phyloP scores from a whole-genome alignment of 2,797 vertebrate genomes.

The Poeciliopsis gracilis region DNA sequence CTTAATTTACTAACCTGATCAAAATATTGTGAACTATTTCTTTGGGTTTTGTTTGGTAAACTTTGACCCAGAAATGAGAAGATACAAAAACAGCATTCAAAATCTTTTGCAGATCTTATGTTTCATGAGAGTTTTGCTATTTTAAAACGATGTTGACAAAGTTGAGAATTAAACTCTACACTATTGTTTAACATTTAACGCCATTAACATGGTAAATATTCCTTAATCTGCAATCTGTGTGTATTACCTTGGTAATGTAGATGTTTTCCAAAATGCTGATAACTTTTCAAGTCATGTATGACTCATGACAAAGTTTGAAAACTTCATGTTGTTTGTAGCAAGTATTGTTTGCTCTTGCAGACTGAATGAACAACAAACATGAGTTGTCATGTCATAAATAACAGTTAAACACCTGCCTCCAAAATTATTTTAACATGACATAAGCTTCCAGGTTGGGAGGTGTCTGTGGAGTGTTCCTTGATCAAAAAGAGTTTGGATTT shows the following conservation, averaged over 20 bases:
- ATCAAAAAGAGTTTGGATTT: neutral
- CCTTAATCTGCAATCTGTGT: neutral
- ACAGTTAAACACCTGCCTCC: neutral
- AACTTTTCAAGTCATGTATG: neutral
- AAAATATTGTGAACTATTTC: neutral
- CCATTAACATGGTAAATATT: neutral
- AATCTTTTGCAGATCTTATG: neutral
- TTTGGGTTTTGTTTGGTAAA: neutral
- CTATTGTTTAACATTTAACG: neutral
- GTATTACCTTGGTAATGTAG: neutral
- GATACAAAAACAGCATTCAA: neutral
- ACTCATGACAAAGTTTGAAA: neutral
- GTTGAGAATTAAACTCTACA: neutral
- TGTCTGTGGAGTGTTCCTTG: neutral
- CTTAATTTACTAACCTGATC: neutral
- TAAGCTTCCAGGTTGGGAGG: neutral
- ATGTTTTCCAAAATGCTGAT: neutral
- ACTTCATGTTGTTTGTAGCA: neutral
- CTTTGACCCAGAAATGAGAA: neutral
- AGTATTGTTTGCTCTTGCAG: neutral
- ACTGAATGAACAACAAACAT: neutral
- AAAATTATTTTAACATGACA: neutral
- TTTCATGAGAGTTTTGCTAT: neutral
- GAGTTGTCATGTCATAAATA: neutral
- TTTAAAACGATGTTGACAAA: neutral